Evolutionary conservation across 2,113 vertebrate species (phyloP).

Genomic region (Python bivittatus): DNA sequence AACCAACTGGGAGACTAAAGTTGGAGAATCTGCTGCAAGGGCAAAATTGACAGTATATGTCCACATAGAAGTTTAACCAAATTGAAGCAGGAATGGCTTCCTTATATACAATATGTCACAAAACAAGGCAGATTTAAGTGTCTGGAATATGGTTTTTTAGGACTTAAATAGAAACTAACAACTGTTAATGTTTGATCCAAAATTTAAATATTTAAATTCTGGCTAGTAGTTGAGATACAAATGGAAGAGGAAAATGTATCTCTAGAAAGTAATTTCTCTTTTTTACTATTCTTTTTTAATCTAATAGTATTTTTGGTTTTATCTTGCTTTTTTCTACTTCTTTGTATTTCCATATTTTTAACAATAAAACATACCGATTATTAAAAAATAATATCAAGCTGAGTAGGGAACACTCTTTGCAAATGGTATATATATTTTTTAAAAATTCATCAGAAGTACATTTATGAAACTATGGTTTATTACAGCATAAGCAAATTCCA

Average conservation of each 20-base stretch:
- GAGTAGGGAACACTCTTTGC: not conserved
- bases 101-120: not conserved
- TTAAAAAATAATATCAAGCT: not conserved
- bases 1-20: not conserved
- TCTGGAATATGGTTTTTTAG: not conserved
- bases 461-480: conserved; percentile 12
- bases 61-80: not conserved
- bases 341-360: not conserved
- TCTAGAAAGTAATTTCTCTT: not conserved
- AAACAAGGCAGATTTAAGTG: not conserved
- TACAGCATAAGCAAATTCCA: not conserved
- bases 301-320: not conserved
- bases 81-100: not conserved
- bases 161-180: not conserved
- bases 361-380: not conserved
- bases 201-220: not conserved
- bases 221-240: not conserved
- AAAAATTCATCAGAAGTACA: conserved; percentile 40
- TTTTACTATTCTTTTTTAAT: not conserved
- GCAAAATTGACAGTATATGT: not conserved
- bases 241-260: not conserved
- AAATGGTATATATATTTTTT: not conserved
- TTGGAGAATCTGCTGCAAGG: not conserved
- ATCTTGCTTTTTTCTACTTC: not conserved
- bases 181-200: not conserved